Conservation (phyloP, 2,797 vertebrate genomes). For the Remorina albescens region DNA sequence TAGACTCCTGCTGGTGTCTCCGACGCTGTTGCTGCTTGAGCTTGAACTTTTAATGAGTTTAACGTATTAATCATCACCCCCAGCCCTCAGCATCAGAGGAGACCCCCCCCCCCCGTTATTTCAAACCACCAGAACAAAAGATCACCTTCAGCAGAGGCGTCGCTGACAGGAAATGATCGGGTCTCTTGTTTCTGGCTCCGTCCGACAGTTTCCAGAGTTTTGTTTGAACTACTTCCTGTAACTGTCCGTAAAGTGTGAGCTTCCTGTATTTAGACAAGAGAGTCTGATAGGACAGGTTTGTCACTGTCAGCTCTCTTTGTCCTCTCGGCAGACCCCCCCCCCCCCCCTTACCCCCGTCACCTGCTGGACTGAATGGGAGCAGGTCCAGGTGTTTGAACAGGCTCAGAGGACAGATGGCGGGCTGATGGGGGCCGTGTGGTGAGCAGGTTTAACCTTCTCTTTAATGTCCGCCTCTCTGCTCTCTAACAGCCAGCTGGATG, state of each 20-base stretch:
- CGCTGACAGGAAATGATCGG: neutral
- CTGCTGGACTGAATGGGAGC: slow-evolving; percentile 40
- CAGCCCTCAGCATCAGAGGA: no score
- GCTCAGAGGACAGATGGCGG: slow-evolving; percentile 63
- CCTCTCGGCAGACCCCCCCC: slow-evolving; percentile 6
- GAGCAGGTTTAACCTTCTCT: slow-evolving; percentile 9
- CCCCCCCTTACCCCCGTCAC: no score
- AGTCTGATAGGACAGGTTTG: slow-evolving; percentile 3
- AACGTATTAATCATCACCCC: no score
- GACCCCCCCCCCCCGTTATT: no score
- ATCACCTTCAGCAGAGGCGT: no score
- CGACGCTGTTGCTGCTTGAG: no score
- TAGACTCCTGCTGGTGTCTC: no score
- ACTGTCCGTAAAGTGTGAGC: neutral
- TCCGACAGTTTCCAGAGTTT: neutral
- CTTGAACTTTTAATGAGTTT: no score
- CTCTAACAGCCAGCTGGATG: neutral
- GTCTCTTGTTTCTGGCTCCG: neutral
- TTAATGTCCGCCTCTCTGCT: neutral
- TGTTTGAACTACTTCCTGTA: neutral
- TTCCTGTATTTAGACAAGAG: neutral
- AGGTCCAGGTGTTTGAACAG: slow-evolving; percentile 62
- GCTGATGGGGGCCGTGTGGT: slow-evolving; percentile 21
- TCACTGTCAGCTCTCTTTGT: slow-evolving; percentile 12
- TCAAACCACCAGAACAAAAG: neutral